These are phyloP conservation scores for Tenrec ecaudatus DNA, from an alignment of 2,113 vertebrate genomes.

Conservation along the genomic window DNA sequence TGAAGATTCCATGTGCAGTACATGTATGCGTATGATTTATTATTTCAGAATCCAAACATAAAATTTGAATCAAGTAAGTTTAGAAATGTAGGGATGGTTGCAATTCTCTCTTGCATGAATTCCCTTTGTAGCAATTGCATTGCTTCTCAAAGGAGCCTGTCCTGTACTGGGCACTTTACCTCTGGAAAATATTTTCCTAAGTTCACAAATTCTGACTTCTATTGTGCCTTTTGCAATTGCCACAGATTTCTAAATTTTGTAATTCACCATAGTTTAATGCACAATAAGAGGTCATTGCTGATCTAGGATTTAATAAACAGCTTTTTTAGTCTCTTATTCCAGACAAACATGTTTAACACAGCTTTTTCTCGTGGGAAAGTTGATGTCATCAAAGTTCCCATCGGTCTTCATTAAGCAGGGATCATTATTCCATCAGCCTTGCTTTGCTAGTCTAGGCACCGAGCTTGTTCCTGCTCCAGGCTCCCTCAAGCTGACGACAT, in stretches of 20 bases:
- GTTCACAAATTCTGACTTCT: neutral
- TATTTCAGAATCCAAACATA: constrained; percentile 28
- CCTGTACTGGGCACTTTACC: neutral
- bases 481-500: neutral
- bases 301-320: neutral
- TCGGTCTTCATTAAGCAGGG: constrained; percentile 23
- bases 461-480: neutral
- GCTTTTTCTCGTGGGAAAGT: neutral
- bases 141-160: neutral
- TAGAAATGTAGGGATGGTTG: neutral
- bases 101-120: neutral
- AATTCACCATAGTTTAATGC: neutral
- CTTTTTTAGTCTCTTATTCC: neutral
- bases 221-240: neutral
- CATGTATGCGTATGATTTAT: neutral
- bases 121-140: neutral
- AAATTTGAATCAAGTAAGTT: constrained; percentile 37
- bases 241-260: neutral
- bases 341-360: neutral
- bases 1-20: neutral
- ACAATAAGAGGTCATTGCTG: neutral
- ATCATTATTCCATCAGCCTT: neutral
- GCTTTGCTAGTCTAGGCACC: neutral
- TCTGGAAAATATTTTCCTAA: neutral
- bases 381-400: neutral